A percentile compares a stretch with the other conserved stretches of the same genome.
These are phyloP conservation scores for Actinernus sp. DNA, from an alignment of 92 coral and sea anemone species.

Conservation along the genomic window DNA sequence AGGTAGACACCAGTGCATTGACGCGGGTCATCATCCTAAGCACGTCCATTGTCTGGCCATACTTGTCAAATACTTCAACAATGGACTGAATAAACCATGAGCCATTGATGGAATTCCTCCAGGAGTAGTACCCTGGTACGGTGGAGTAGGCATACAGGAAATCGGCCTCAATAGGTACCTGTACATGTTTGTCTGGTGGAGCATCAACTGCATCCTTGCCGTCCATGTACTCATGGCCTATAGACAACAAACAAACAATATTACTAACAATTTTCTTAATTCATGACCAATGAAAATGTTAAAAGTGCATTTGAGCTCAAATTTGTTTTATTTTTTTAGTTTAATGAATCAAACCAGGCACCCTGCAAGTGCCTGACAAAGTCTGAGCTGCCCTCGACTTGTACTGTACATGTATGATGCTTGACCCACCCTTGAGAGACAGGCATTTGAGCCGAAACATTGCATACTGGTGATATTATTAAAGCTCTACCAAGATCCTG, in stretches of 20 bases:
- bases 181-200: constrained; percentile 57
- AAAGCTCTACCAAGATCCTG: too few relatives aligned
- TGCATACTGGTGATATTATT: too few relatives aligned
- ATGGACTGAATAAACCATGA: constrained; percentile 93
- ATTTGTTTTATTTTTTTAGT: too few relatives aligned
- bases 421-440: too few relatives aligned
- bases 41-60: constrained; percentile 71
- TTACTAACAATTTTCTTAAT: too few relatives aligned
- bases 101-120: constrained; percentile 89
- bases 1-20: constrained; percentile 75
- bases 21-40: constrained; percentile 88
- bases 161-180: constrained; percentile 88
- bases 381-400: too few relatives aligned
- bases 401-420: too few relatives aligned
- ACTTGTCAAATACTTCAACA: constrained; percentile 54
- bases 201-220: constrained; percentile 84
- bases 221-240: constrained; percentile 96
- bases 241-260: background rate
- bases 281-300: too few relatives aligned
- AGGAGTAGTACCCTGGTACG: constrained; percentile 88
- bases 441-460: too few relatives aligned
- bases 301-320: too few relatives aligned
- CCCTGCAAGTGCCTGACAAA: too few relatives aligned
- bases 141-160: constrained; percentile 91
- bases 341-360: too few relatives aligned